phyloP scores from a whole-genome alignment of 35 echinoderm and acorn worm species.

The Heliocidaris tuberculata region DNA sequence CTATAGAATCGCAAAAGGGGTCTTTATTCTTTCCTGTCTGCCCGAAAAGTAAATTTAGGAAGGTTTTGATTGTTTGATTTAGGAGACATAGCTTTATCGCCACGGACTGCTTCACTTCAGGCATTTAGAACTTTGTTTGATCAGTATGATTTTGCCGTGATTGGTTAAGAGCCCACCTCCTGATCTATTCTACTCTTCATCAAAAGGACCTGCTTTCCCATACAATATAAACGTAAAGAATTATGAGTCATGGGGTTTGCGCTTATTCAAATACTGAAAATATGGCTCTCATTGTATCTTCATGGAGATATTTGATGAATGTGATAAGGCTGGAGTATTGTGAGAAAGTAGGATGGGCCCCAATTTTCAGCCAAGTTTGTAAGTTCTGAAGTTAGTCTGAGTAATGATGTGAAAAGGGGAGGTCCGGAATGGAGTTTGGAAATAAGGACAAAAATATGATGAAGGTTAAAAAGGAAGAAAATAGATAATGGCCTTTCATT shows the following conservation, averaged over 20 bases:
- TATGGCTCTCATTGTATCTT: background rate
- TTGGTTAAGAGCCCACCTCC: constrained; percentile 7
- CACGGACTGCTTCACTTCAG: background rate
- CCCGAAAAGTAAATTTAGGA: background rate
- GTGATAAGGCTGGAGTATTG: background rate
- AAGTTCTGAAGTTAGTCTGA: background rate
- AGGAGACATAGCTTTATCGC: background rate
- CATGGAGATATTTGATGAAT: background rate
- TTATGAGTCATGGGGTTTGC: constrained; percentile 1
- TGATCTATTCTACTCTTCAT: background rate
- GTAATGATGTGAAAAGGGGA: background rate
- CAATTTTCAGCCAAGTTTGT: background rate
- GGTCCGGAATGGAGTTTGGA: background rate
- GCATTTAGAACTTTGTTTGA: background rate
- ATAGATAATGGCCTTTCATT: background rate
- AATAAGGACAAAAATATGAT: background rate
- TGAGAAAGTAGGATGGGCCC: constrained; percentile 8
- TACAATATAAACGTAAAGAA: background rate
- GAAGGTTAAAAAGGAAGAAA: no score
- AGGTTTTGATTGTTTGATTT: constrained; percentile 1
- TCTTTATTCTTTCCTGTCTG: constrained; percentile 3
- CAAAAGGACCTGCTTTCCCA: background rate
- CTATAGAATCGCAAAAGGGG: background rate
- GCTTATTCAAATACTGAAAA: background rate
- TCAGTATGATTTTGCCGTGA: background rate